Base-by-base conservation (phyloP, 2,797 vertebrate species). In the Sebastes nivosus region DNA sequence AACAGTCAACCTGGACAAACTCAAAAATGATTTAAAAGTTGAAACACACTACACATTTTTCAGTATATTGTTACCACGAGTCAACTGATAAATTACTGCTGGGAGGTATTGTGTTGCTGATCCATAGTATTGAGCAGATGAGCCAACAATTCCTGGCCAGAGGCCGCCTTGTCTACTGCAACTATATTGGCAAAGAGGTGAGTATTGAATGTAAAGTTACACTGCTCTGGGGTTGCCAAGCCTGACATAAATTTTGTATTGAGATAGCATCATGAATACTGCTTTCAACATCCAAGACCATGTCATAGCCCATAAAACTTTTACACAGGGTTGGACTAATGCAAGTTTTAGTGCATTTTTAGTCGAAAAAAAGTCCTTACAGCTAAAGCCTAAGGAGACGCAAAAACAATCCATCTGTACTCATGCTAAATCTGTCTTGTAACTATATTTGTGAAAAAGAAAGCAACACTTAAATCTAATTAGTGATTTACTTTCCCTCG, bases 161-260 rank as follows among this genome's bases (percentile, higher is more conserved):
- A 68, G 42, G 66, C 70, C 52, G 11, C 54, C 70, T 80, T 0
- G 3, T 84, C 83, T 77, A 29, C 72, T 84, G 84, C 60, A 72
- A 38, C 67, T 79, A 54, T 69, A 84, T 57, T 87, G 86, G 82
- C 84, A 87, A 60, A 73, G 78, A 79, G 79, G 76, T 74, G 80
- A 87, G 75, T 80, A 74, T 73, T 86, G 80, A 87, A 89, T 80
- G 81, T 87, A 85, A 86, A 84, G 68, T 75, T 83, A 80, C 58
- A 79, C 75, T 84, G 52, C 24, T 30, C 22, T 25, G 30, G 36
- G 54, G 64, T 52, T 91, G 87, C 80, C 90, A 89, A 81, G 78
- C 13, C 71, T 87, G 80, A 88, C 75, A 84, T 84, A 75, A 68
- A 88, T 85, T 67, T 71, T 70, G 71, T 50, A 71, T 10, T 22